Conservation (phyloP, 2,113 vertebrate genomes). For the Passer domesticus region DNA sequence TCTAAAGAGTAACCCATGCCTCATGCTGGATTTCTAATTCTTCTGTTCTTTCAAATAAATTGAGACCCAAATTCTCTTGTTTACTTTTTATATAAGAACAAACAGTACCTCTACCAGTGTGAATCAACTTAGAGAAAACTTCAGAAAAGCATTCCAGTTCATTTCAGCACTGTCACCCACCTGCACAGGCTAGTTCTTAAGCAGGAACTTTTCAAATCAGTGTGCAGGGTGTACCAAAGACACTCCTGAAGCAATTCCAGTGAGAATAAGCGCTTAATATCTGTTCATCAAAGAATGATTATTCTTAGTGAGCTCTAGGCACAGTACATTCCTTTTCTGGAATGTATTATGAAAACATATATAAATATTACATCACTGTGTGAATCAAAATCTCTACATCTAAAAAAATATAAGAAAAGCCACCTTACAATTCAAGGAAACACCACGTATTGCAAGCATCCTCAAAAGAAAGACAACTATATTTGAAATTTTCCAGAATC, state of each 20-base stretch:
- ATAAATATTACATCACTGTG: not conserved
- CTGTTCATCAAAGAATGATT: not conserved
- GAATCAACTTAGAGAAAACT: not conserved
- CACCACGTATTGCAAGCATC: accelerated
- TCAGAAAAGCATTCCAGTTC: not conserved
- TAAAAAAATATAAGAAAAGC: not conserved
- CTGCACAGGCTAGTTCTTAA: not conserved
- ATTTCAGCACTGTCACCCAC: not conserved
- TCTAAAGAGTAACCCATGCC: not conserved
- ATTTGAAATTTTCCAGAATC: not conserved
- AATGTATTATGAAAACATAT: not conserved
- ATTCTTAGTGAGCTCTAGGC: not conserved
- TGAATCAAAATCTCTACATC: not conserved
- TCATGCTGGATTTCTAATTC: not conserved
- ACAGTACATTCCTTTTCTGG: not conserved
- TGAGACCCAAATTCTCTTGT: not conserved
- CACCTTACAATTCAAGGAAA: not conserved
- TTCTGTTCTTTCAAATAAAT: not conserved
- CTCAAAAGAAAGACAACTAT: not conserved
- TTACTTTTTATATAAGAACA: not conserved
- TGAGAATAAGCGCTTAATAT: not conserved
- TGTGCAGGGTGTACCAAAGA: not conserved
- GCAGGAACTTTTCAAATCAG: not conserved
- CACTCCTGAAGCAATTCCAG: not conserved
- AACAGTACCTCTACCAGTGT: not conserved